Conservation (phyloP, 92 coral and sea anemone species). For the Epizoanthus stellaris region DNA sequence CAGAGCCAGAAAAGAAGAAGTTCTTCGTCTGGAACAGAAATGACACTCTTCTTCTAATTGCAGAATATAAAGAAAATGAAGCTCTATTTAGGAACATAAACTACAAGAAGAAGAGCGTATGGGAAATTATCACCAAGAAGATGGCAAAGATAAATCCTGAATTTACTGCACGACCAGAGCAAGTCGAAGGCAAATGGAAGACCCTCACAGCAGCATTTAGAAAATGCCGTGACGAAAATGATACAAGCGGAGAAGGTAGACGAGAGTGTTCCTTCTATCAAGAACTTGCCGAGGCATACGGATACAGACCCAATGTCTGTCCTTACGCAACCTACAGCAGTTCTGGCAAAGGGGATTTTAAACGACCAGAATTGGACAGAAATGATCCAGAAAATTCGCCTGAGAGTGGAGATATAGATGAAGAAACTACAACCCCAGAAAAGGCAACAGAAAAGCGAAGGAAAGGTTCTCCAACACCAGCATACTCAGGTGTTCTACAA, state of each 20-base stretch:
- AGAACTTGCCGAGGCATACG: constrained; percentile 14
- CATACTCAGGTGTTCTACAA: neutral
- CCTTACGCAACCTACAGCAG: constrained; percentile 11
- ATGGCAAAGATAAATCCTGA: constrained; percentile 37
- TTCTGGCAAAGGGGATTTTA: neutral
- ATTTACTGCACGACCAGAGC: constrained; percentile 19
- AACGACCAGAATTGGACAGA: neutral
- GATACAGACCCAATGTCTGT: neutral
- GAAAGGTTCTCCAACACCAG: neutral
- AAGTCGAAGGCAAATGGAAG: constrained; percentile 46
- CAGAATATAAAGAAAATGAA: constrained; percentile 5
- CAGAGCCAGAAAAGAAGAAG: too few relatives aligned
- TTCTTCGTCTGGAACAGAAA: too few relatives aligned
- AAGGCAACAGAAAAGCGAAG: neutral
- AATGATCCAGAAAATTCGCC: neutral
- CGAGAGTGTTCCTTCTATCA: constrained; percentile 18
- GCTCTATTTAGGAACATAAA: constrained; percentile 10
- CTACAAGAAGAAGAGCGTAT: constrained; percentile 33
- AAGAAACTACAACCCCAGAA: neutral
- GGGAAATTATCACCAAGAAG: constrained; percentile 18
- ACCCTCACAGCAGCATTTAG: constrained; percentile 29
- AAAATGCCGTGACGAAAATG: constrained; percentile 17
- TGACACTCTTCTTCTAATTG: too few relatives aligned
- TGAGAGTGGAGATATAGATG: neutral
- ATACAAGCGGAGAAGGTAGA: neutral